Base-by-base conservation (phyloP, 2,113 vertebrate species). In the Serinus canaria region DNA sequence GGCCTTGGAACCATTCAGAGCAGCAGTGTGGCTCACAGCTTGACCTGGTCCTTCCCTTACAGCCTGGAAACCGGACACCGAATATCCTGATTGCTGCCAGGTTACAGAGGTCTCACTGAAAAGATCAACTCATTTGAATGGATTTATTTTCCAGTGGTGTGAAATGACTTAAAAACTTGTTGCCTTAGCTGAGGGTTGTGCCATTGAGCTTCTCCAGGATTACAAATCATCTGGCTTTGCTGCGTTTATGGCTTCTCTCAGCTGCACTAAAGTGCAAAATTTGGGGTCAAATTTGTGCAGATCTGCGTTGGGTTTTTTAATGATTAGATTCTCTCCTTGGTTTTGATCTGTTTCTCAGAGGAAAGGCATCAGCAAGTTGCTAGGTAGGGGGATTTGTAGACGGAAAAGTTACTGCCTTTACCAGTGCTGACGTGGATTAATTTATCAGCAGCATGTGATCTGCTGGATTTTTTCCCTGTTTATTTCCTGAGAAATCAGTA, bases 31-130 rank as follows among this genome's bases (percentile, higher is more conserved):
- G 33, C 60, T 68, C 9, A 4, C 22, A 39, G 47, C 21, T 50
- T 85, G 53, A 18, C 46, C 73, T 62, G 24, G 23, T 30, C 49
- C 59, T 46, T 55, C 46, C 39, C 66, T 53, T 23, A 25, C 41
- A 37, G 43, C n/a, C 28, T 44, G 37, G 21, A 33, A 83, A 27
- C 10, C 0, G 2, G 63, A 43, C 64, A 46, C 23, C 0, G 0
- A 43, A 23, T 67, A 9, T 41, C 56, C 33, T 18, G 56, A 55
- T 63, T 41, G 10, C 68, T 70, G 18, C 55, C 55, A 56, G 33
- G 5, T 76, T 39, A 15, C 60, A 52, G 21, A 37, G 59, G 17
- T 62, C 75, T 64, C 28, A 2, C 41, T 4, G 6, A 28, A 44
- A 3, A 58, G 33, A 69, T 39, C 28, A 37, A 28, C 53, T 68